phyloP scores from a whole-genome alignment of 2,113 vertebrate species.

The Thymallus thymallus region DNA sequence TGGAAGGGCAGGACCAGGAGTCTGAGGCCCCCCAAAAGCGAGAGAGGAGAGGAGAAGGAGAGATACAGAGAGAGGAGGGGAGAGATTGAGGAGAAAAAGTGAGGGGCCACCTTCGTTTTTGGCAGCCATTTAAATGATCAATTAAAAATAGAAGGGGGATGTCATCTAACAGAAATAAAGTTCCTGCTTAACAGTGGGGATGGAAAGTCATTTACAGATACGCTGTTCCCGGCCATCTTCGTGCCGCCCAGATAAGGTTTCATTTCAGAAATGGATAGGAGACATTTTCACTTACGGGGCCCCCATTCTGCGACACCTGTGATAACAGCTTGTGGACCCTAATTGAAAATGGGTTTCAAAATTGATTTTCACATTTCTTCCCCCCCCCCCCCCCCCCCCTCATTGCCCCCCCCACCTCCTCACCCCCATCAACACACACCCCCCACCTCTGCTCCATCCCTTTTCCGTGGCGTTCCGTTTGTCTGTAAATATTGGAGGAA shows the following conservation, averaged over 20 bases:
- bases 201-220: constrained; percentile 99
- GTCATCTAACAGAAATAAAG: constrained; percentile 99
- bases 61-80: constrained; percentile 10
- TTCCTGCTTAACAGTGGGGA: constrained; percentile 95
- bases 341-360: constrained; percentile 99
- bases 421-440: constrained; percentile 18
- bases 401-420: constrained; percentile 4
- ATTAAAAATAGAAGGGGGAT: constrained; percentile 87
- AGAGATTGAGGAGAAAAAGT: constrained; percentile 49
- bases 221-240: constrained; percentile 97
- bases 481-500: constrained; percentile 52
- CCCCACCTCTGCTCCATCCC: constrained; percentile 18
- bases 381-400: constrained; percentile 43
- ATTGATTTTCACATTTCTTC: constrained; percentile 99
- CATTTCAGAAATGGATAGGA: constrained; percentile 99
- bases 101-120: constrained; percentile 72
- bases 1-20: constrained; percentile 41
- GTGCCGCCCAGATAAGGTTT: constrained; percentile 98
- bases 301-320: constrained; percentile 99
- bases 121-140: constrained; percentile 96
- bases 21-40: too few relatives aligned
- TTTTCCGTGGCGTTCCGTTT: constrained; percentile 7
- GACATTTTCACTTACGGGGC: constrained; percentile 98
- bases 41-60: constrained; percentile 23
- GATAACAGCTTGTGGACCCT: constrained; percentile 99